Percentiles rank a stretch among this genome's conserved stretches.
phyloP scores from a whole-genome alignment of 2,888 invertebrate species.

The Zelleria hepariella region DNA sequence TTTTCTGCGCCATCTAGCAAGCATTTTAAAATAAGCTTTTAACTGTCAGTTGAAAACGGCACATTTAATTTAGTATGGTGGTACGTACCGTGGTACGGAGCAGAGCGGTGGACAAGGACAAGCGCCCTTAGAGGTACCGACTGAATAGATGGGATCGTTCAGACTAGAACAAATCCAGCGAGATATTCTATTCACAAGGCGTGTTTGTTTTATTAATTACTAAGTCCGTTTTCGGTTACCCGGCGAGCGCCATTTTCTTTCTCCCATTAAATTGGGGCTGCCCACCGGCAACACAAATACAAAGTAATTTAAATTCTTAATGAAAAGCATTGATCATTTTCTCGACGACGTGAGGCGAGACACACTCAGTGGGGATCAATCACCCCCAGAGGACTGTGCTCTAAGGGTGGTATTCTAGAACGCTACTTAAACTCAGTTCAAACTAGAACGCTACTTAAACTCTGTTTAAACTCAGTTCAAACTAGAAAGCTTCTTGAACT shows the following conservation, averaged over 20 bases:
- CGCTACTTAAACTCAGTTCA: no score
- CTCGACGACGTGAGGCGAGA: background rate
- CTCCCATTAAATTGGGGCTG: conserved; percentile 39
- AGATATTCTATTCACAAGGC: conserved; percentile 19
- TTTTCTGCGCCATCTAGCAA: no score
- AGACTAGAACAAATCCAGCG: background rate
- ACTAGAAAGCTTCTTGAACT: no score
- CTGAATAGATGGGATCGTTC: background rate
- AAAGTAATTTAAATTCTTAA: conserved; percentile 57
- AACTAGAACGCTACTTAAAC: no score
- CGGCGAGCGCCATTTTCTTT: conserved; percentile 52
- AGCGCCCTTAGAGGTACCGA: no score
- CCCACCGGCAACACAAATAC: conserved; percentile 47
- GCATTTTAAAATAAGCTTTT: no score
- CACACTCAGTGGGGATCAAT: background rate
- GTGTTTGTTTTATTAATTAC: conserved; percentile 50
- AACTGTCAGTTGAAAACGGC: no score
- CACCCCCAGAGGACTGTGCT: background rate
- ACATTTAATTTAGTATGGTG: no score
- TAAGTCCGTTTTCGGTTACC: conserved; percentile 28
- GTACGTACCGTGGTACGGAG: no score
- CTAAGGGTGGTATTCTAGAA: background rate
- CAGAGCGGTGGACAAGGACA: no score
- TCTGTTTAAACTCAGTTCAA: no score
- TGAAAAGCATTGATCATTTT: conserved; percentile 21